Evolutionary conservation across 2,113 vertebrate species (phyloP).

Genomic region (Macrotus californicus): DNA sequence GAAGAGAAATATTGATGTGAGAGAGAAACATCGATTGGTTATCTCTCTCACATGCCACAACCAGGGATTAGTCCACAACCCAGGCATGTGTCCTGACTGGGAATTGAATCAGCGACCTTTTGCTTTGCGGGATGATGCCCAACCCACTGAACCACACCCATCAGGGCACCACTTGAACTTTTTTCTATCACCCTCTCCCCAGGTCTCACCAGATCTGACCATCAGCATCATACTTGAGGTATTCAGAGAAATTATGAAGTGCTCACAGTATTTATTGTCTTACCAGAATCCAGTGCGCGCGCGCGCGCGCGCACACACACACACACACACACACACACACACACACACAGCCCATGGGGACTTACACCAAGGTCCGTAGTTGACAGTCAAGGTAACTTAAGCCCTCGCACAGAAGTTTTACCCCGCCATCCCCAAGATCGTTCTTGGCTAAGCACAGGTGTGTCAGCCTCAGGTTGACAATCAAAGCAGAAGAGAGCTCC

Average conservation of each 20-base stretch:
- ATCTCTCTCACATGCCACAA: too few relatives aligned
- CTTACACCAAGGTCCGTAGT: slow-evolving; percentile 29
- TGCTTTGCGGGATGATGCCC: too few relatives aligned
- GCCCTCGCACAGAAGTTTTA: neutral
- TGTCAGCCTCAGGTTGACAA: neutral
- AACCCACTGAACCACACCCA: too few relatives aligned
- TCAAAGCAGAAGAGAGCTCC: slow-evolving; percentile 1
- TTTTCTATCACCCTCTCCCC: neutral
- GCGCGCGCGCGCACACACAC: too few relatives aligned
- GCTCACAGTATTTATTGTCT: too few relatives aligned
- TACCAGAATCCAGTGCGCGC: neutral
- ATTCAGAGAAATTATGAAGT: neutral
- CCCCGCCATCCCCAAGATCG: neutral
- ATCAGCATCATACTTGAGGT: neutral
- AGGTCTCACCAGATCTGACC: neutral
- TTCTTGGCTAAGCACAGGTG: slow-evolving; percentile 21
- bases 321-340: too few relatives aligned
- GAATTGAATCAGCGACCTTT: too few relatives aligned
- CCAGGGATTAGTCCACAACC: too few relatives aligned
- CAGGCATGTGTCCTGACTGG: too few relatives aligned
- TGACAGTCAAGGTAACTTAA: neutral
- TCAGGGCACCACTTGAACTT: neutral
- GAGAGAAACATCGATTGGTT: too few relatives aligned
- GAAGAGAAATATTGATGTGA: too few relatives aligned
- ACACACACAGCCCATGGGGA: neutral